Percentiles rank a stretch among this genome's conserved stretches.
Evolutionary conservation across 35 echinoderm and acorn worm genomes (phyloP).

Genomic region (Anneissia japonica): DNA sequence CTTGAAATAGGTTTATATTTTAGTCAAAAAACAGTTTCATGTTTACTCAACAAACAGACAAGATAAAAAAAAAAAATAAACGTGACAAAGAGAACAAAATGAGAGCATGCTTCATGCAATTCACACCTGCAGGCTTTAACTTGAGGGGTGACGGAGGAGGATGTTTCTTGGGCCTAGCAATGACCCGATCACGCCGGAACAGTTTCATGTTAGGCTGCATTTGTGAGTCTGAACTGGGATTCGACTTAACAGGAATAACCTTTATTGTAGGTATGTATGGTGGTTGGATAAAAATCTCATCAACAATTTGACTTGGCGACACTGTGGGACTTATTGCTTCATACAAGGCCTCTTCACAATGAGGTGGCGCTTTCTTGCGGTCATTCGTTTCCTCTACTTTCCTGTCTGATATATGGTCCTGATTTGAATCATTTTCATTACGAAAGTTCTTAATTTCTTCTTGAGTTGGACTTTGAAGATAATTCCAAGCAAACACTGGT

Average conservation of each 20-base stretch:
- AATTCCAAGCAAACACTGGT: background rate
- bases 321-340: background rate
- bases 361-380: background rate
- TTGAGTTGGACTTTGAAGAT: background rate
- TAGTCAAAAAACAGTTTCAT: too few species aligned
- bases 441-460: background rate
- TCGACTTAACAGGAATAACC: background rate
- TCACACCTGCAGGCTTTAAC: background rate
- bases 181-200: background rate
- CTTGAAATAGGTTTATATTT: too few species aligned
- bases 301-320: background rate
- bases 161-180: background rate
- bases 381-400: background rate
- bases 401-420: background rate
- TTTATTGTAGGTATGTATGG: background rate
- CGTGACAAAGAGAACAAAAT: background rate
- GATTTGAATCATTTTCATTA: background rate
- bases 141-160: background rate
- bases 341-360: background rate
- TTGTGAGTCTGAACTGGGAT: background rate
- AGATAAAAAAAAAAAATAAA: background rate
- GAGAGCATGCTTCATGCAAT: background rate
- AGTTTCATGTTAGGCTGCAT: background rate
- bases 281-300: background rate
- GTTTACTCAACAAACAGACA: too few species aligned